These are phyloP conservation scores for Cotesia congregata DNA, from an alignment of 2,888 invertebrate species.

Conservation along the genomic window DNA sequence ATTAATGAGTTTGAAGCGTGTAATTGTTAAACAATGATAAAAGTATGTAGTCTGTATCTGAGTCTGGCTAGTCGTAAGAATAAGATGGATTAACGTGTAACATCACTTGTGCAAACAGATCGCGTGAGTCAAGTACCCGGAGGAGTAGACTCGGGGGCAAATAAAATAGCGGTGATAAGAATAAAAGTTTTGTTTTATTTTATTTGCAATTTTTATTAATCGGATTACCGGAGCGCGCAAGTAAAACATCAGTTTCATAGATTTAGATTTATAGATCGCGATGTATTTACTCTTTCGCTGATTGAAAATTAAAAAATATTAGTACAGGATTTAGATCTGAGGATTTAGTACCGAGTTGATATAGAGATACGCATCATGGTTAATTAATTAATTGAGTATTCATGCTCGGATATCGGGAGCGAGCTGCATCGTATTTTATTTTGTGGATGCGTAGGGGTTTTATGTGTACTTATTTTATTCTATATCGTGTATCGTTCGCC, in stretches of 20 bases:
- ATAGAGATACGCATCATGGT: not conserved
- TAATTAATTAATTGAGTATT: not conserved
- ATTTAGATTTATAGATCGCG: not conserved
- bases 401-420: not conserved
- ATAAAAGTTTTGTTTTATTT: not conserved
- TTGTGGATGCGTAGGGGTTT: not conserved
- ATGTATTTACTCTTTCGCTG: not conserved
- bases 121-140: conserved; percentile 33
- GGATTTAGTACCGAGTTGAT: not conserved
- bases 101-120: conserved; percentile 43
- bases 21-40: conserved; percentile 15
- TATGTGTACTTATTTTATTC: no score
- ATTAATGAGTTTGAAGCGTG: conserved; percentile 1
- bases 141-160: conserved; percentile 18
- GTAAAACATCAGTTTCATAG: no score
- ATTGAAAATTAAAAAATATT: no score
- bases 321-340: no score
- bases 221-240: not conserved
- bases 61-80: conserved; percentile 16
- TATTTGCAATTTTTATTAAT: not conserved
- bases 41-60: not conserved
- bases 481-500: not conserved
- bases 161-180: conserved; percentile 14
- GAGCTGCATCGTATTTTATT: not conserved
- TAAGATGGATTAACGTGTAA: conserved; percentile 28